Conservation (phyloP, 2,113 vertebrate species). For the Pontoporia blainvillei region DNA sequence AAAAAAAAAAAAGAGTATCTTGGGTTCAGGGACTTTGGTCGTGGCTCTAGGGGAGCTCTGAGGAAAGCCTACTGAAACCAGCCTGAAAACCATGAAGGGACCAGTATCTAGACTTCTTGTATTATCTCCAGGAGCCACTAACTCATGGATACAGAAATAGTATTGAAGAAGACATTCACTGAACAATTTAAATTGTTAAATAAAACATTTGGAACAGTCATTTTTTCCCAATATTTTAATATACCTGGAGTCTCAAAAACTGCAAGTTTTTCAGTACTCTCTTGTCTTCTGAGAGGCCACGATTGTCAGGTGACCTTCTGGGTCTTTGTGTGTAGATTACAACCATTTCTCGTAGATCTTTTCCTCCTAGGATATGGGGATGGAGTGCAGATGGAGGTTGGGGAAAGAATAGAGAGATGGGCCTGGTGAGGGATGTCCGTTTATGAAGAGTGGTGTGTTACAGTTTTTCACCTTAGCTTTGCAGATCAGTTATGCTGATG, state of each 20-base stretch:
- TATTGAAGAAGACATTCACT: conserved; percentile 7
- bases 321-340: not conserved
- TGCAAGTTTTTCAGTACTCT: not conserved
- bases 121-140: not conserved
- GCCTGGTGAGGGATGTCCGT: not conserved
- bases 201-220: not conserved
- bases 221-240: not conserved
- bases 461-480: not conserved
- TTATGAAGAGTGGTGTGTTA: not conserved
- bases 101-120: not conserved
- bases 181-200: conserved; percentile 10
- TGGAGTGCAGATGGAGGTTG: not conserved
- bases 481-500: not conserved
- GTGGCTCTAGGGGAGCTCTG: not conserved
- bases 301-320: not conserved
- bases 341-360: not conserved
- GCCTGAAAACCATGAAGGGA: not conserved
- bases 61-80: not conserved
- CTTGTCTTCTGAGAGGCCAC: not conserved
- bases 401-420: not conserved
- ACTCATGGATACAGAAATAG: not conserved
- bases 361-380: not conserved
- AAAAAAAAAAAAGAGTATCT: too few species aligned
- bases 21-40: not conserved
- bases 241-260: not conserved